Evolutionary conservation across 2,113 vertebrate species (phyloP), one percentile per base, ranked within the genome.

Genomic region (Polypterus senegalus): DNA sequence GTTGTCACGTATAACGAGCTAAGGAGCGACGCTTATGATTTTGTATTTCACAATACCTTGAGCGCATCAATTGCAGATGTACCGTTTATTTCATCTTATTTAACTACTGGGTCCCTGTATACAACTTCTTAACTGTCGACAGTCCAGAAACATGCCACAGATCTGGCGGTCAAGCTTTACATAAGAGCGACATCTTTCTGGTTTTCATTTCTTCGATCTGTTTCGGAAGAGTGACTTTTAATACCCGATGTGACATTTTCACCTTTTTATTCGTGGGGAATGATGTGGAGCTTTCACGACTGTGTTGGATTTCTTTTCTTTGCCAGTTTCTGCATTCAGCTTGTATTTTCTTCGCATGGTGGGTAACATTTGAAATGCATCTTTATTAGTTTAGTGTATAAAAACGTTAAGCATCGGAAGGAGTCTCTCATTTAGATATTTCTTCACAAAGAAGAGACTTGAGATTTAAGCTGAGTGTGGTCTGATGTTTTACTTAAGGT

Each of bases 251-350:
- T 61, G 65, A 71, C 62, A 67, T 47, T 9, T 61, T 44, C 63
- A 67, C 67, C 57, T 52, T 47, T 74, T 27, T 27, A 27, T 27
- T 27, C 27, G 27, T 27, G 27, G 27, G 78, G 77, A 83, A 84
- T 69, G 73, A 87, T 86, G 85, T 80, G 83, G 81, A 84, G 75
- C 77, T 80, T 79, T 78, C 82, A 80, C 56, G 85, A 86, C 58
- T 74, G 75, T 71, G 69, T 81, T 80, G 85, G 85, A 84, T 82
- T 87, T 76, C 72, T 83, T 74, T 79, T 87, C 73, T 66, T 84
- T 51, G 77, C 73, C 62, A 78, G 78, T 68, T 77, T 85, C 62
- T 87, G 80, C 5, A 75, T 84, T 66, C 85, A 86, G 51, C 69
- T 83, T 4, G 85, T 81, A 76, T 82, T 76, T 70, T 76, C 77